phyloP scores from a whole-genome alignment of 2,113 vertebrate genomes.

The Phrynosoma platyrhinos region DNA sequence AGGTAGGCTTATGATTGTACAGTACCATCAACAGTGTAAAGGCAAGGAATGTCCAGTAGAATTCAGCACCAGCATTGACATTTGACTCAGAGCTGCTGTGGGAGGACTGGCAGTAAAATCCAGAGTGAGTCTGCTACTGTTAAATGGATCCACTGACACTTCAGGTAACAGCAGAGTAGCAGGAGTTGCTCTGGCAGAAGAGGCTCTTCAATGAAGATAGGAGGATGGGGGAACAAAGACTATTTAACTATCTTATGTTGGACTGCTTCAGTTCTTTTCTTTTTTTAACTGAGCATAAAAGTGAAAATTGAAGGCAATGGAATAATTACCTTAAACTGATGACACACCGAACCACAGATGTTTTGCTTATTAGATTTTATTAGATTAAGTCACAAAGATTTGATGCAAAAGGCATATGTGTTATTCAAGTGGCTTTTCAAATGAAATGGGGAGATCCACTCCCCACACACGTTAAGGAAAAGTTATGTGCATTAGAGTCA shows the following conservation, averaged over 20 bases:
- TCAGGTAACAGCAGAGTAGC: not conserved
- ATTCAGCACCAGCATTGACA: too few species aligned
- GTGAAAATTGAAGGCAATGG: not conserved
- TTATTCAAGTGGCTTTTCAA: conserved; percentile 17
- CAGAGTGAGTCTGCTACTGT: too few species aligned
- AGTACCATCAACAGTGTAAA: not conserved
- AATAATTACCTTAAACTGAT: not conserved
- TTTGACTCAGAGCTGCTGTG: too few species aligned
- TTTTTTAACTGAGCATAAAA: not conserved
- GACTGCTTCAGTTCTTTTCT: too few species aligned
- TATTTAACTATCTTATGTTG: too few species aligned
- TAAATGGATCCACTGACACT: too few species aligned
- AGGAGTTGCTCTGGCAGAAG: too few species aligned
- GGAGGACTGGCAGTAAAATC: too few species aligned
- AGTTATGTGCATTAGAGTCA: conserved; percentile 6
- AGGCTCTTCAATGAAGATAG: too few species aligned
- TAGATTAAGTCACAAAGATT: conserved; percentile 19
- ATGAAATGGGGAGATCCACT: not conserved
- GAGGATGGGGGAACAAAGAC: too few species aligned
- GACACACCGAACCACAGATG: not conserved
- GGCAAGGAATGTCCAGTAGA: too few species aligned
- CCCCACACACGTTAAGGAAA: not conserved
- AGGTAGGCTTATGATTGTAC: too few species aligned
- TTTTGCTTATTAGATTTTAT: conserved; percentile 23
- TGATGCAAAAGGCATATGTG: conserved; percentile 17